Conservation (phyloP, 2,888 invertebrate genomes). For the Chloromyia formosa region DNA sequence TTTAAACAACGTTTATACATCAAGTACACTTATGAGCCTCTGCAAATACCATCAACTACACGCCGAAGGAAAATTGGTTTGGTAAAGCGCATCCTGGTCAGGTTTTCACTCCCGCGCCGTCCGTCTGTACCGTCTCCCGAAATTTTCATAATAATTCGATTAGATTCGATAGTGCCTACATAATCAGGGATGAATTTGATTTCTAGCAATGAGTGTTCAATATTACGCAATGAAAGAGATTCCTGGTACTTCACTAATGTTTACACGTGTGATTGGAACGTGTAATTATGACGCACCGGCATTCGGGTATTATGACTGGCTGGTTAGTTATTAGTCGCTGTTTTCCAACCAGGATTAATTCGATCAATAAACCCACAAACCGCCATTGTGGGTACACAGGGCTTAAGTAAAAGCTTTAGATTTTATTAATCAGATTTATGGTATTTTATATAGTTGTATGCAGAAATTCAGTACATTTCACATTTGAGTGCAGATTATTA, state of each 20-base stretch:
- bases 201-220: slow-evolving; percentile 17
- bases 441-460: too few relatives aligned
- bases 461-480: too few relatives aligned
- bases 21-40: slow-evolving; percentile 35
- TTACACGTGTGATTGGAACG: slow-evolving; percentile 4
- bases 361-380: neutral
- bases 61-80: slow-evolving; percentile 19
- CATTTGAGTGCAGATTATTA: too few relatives aligned
- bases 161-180: slow-evolving; percentile 37
- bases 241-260: slow-evolving; percentile 10
- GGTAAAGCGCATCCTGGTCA: neutral
- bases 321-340: neutral
- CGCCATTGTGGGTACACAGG: too few relatives aligned
- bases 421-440: too few relatives aligned
- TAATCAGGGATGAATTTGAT: slow-evolving; percentile 34
- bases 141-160: slow-evolving; percentile 42
- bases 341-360: neutral
- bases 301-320: neutral
- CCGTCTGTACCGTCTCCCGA: neutral
- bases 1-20: slow-evolving; percentile 38
- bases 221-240: slow-evolving; percentile 10
- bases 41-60: slow-evolving; percentile 20
- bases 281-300: neutral
- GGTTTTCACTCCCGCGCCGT: neutral
- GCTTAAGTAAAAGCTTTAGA: too few relatives aligned